A percentile compares a stretch with the other conserved stretches of the same genome.
phyloP scores from a whole-genome alignment of 2,113 vertebrate genomes.

The Labeo rohita region DNA sequence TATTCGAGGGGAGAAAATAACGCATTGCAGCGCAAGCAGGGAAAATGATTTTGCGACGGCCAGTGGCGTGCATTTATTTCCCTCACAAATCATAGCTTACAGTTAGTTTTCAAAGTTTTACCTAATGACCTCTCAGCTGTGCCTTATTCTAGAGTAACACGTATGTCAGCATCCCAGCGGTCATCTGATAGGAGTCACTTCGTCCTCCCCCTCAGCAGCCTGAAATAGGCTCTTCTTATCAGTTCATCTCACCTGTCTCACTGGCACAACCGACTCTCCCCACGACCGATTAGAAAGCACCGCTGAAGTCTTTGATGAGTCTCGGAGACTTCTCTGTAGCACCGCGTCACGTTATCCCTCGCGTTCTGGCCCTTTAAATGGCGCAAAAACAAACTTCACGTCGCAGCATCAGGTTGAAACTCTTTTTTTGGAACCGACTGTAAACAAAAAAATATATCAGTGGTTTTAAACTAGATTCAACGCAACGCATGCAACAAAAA shows the following conservation, averaged over 20 bases:
- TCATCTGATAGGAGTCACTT: slow-evolving; percentile 12
- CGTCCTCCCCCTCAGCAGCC: slow-evolving; percentile 19
- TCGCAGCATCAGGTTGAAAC: neutral
- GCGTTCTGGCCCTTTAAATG: slow-evolving; percentile 22
- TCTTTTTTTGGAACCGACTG: neutral
- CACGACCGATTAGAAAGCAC: slow-evolving; percentile 18
- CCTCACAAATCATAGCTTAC: neutral
- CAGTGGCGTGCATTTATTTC: neutral
- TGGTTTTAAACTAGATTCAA: neutral
- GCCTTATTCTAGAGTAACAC: slow-evolving; percentile 10
- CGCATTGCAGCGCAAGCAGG: neutral
- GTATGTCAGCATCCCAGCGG: slow-evolving; percentile 20
- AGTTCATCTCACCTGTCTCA: slow-evolving; percentile 35
- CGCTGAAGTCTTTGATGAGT: slow-evolving; percentile 21
- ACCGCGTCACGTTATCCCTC: neutral
- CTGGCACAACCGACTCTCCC: slow-evolving; percentile 7
- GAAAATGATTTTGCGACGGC: neutral
- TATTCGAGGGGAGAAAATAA: neutral
- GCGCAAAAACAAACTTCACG: neutral
- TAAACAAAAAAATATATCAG: neutral
- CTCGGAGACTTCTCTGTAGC: neutral
- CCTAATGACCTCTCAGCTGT: neutral
- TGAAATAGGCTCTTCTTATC: slow-evolving; percentile 47
- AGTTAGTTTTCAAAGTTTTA: neutral
- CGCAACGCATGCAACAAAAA: neutral